These are phyloP conservation scores for Holacanthella duospinosa DNA, from an alignment of 2,888 invertebrate genomes.

Conservation along the genomic window DNA sequence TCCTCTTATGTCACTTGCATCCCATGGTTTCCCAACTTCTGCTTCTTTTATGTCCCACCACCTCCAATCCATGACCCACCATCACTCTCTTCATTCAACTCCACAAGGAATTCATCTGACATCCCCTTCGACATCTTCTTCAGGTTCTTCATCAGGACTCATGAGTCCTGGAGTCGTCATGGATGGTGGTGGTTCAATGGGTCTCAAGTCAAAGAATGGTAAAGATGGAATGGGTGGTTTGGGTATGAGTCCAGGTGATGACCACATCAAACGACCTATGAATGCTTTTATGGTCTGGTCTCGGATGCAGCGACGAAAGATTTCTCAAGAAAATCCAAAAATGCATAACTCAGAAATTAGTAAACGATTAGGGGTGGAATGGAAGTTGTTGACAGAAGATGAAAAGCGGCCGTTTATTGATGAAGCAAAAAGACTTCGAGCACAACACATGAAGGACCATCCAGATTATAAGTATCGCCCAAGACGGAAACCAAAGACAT, in stretches of 20 bases:
- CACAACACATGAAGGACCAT: slow-evolving; percentile 80
- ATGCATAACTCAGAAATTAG: slow-evolving; percentile 97
- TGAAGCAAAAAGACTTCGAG: slow-evolving; percentile 74
- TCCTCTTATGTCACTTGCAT: slow-evolving; percentile 31
- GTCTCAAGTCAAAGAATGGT: slow-evolving; percentile 10
- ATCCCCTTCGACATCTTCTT: slow-evolving; percentile 33
- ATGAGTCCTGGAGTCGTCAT: slow-evolving; percentile 31
- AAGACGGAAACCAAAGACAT: slow-evolving; percentile 43
- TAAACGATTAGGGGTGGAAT: slow-evolving; percentile 77
- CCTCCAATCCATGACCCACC: slow-evolving; percentile 29
- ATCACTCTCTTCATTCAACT: slow-evolving; percentile 24
- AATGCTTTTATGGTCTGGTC: slow-evolving; percentile 98
- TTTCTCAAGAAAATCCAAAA: slow-evolving; percentile 93
- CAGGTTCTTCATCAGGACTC: slow-evolving; percentile 34
- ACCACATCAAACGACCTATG: slow-evolving; percentile 90
- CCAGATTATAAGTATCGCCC: slow-evolving; percentile 85
- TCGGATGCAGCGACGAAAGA: slow-evolving; percentile 64
- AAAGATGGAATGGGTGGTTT: slow-evolving; percentile 9
- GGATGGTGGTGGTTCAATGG: slow-evolving; percentile 14
- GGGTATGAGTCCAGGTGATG: slow-evolving; percentile 15
- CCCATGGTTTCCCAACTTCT: slow-evolving; percentile 29
- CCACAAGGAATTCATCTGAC: slow-evolving; percentile 31
- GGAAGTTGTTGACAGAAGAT: slow-evolving; percentile 76
- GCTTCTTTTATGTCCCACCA: slow-evolving; percentile 31
- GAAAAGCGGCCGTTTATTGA: slow-evolving; percentile 91